Evolutionary conservation across 2,113 vertebrate genomes (phyloP), one percentile per base, ranked within the genome.

Genomic region (Gallinago paraguaiae): DNA sequence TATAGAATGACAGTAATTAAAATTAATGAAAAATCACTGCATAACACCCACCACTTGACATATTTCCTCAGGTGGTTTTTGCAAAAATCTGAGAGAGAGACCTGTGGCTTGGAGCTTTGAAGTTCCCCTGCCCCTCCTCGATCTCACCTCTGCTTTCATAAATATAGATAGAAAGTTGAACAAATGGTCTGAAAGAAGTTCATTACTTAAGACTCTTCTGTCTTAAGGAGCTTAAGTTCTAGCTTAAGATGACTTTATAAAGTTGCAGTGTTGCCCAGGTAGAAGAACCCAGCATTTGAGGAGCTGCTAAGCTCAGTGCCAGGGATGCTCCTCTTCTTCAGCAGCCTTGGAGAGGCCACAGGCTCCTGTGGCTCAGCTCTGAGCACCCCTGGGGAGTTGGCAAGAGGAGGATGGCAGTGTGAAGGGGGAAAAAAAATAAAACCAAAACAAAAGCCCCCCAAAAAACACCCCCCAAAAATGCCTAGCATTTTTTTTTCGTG

Each of bases 1-100:
- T 95, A 93, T 67, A 97, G 94, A 97, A 97, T 96, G 96, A 97
- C 92, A 96, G 96, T 91, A 95, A 97, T 97, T 97, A 97, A 97
- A 97, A 97, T 95, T 97, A 97, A 97, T 97, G 97, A 97, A 97
- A 97, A 97, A 93, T 97, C 94, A 61, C 92, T 87, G 85, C 91
- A 41, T 84, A 94, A 93, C 91, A 97, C 88, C 94, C 90, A 95
- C 88, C 53, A 60, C 68, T 94, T 95, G 88, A 96, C 93, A 92
- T 83, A 95, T 94, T 92, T 95, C 95, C 95, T 82, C 88, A n/a
- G 95, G 94, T 89, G 94, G 0, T 97, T 95, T 94, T 85, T 91
- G 57, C 90, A 93, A 50, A 93, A 93, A 89, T 77, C 78, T 88
- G 50, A 57, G 86, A 82, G 86, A 87, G 60, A 86, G 77, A 95